These are phyloP conservation scores for Pachliopta kotzebuea DNA, from an alignment of 2,888 invertebrate species.

Conservation along the genomic window DNA sequence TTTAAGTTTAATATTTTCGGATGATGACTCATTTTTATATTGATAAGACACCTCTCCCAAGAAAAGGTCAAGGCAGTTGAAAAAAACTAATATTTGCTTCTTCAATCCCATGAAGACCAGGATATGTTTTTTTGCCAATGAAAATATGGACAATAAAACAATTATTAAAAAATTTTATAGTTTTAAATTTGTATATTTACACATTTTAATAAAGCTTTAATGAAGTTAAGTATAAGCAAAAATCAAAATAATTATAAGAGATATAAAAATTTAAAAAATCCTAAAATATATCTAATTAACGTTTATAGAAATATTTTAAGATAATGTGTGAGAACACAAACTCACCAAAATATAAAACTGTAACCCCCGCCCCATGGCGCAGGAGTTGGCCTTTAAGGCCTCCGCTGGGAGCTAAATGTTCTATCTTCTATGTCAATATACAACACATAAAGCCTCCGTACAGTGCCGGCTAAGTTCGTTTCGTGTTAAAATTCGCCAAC, in stretches of 20 bases:
- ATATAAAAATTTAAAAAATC: not conserved
- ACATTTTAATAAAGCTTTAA: too few relatives aligned
- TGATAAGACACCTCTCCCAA: conserved; percentile 28
- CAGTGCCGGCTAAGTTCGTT: conserved; percentile 52
- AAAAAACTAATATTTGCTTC: conserved; percentile 12
- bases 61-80: conserved; percentile 32
- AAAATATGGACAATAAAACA: too few relatives aligned
- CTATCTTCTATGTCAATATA: conserved; percentile 43
- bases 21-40: conserved; percentile 21
- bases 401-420: conserved; percentile 38
- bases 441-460: conserved; percentile 51
- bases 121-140: not conserved
- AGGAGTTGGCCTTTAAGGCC: conserved; percentile 61
- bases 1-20: conserved; percentile 9
- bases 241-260: not conserved
- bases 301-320: not conserved
- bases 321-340: conserved; percentile 30
- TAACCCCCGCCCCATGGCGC: conserved; percentile 72
- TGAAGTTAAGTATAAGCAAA: not conserved
- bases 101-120: conserved; percentile 14
- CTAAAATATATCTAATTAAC: not conserved
- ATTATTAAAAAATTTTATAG: too few relatives aligned
- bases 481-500: conserved; percentile 63
- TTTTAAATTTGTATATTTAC: too few relatives aligned
- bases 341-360: conserved; percentile 68